A percentile compares a stretch with the other conserved stretches of the same genome.
phyloP scores from a whole-genome alignment of 2,797 vertebrate genomes.

The Podarcis lilfordi region DNA sequence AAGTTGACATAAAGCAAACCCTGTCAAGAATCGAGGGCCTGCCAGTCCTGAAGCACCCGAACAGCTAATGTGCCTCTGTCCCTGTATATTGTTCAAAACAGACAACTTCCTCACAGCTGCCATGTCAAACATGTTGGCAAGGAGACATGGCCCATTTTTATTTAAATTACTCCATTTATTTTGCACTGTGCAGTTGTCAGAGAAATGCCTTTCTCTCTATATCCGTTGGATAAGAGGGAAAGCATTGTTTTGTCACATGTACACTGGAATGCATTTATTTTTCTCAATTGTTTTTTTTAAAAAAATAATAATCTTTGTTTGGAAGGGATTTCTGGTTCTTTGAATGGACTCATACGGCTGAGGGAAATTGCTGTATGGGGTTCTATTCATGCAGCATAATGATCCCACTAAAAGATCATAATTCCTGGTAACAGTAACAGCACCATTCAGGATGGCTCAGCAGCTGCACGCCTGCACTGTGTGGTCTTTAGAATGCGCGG shows the following conservation, averaged over 20 bases:
- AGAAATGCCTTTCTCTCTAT: slow-evolving; percentile 70
- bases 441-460: slow-evolving; percentile 59
- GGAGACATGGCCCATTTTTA: slow-evolving; percentile 62
- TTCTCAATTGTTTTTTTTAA: slow-evolving; percentile 65
- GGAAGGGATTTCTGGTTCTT: slow-evolving; percentile 70
- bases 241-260: slow-evolving; percentile 73
- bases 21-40: not conserved
- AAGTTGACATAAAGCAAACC: not conserved
- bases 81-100: slow-evolving; percentile 49
- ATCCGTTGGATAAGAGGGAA: slow-evolving; percentile 42
- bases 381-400: slow-evolving; percentile 70
- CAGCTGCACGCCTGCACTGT: slow-evolving; percentile 57
- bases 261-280: slow-evolving; percentile 73
- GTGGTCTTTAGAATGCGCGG: slow-evolving; percentile 51
- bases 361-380: slow-evolving; percentile 71
- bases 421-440: slow-evolving; percentile 67
- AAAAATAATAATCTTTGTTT: slow-evolving; percentile 42
- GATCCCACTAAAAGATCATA: slow-evolving; percentile 73
- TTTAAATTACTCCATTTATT: slow-evolving; percentile 73
- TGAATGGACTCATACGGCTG: slow-evolving; percentile 69
- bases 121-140: slow-evolving; percentile 59
- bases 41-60: not conserved
- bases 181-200: slow-evolving; percentile 63
- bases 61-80: not conserved
- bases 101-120: slow-evolving; percentile 61